Percentiles rank a stretch among this genome's conserved stretches.
Conservation (phyloP, 2,797 vertebrate genomes). For the Halcyon badia region DNA sequence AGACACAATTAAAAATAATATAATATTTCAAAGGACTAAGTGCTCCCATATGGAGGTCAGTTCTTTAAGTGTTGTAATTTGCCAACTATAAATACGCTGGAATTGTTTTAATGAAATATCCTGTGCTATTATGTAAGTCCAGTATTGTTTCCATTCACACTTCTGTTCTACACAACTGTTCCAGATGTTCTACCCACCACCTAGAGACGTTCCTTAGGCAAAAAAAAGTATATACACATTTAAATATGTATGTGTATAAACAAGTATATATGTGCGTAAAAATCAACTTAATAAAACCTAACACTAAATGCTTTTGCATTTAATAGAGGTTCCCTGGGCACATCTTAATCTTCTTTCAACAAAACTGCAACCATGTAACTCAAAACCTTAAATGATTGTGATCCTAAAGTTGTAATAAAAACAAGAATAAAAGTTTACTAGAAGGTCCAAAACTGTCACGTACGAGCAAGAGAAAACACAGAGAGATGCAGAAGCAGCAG, state of each 20-base stretch:
- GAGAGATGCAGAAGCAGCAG: slow-evolving; percentile 67
- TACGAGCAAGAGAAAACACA: slow-evolving; percentile 75
- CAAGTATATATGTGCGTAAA: background rate
- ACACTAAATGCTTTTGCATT: slow-evolving; percentile 58
- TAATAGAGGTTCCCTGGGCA: slow-evolving; percentile 54
- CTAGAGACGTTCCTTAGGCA: background rate
- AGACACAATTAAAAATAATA: slow-evolving; percentile 65
- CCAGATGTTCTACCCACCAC: slow-evolving; percentile 43
- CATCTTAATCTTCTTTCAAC: slow-evolving; percentile 67
- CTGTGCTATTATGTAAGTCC: background rate
- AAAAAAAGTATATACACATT: background rate
- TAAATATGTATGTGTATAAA: background rate
- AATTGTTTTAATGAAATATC: slow-evolving; percentile 47
- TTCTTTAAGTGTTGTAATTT: slow-evolving; percentile 47
- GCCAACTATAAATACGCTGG: slow-evolving; percentile 27
- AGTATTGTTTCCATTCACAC: slow-evolving; percentile 53
- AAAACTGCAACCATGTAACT: slow-evolving; percentile 69
- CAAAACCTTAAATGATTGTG: slow-evolving; percentile 75
- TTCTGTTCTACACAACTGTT: slow-evolving; percentile 26
- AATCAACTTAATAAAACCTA: slow-evolving; percentile 54
- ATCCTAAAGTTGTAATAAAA: slow-evolving; percentile 78
- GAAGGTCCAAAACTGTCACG: slow-evolving; percentile 79
- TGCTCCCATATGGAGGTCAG: slow-evolving; percentile 57
- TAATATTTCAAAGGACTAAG: slow-evolving; percentile 64
- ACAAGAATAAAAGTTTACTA: slow-evolving; percentile 79